These are phyloP conservation scores for Ectemnius lituratus DNA, from an alignment of 2,888 invertebrate species.

Conservation along the genomic window DNA sequence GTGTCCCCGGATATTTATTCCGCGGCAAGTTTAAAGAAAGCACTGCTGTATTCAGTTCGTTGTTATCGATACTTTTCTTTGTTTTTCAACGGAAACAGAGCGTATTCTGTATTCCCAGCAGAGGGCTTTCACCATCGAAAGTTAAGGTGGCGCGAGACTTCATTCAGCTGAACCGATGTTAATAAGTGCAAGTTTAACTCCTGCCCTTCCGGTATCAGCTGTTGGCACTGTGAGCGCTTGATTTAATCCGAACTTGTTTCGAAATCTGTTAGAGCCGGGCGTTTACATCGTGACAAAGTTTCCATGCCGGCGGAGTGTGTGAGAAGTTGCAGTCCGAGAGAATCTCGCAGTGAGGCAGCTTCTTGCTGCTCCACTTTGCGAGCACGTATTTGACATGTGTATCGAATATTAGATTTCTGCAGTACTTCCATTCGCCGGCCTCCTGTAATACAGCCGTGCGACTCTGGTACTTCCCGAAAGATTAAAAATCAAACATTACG, in stretches of 20 bases:
- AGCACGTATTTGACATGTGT: conserved; percentile 49
- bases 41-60: too few species aligned
- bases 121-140: too few species aligned
- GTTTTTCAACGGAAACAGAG: too few species aligned
- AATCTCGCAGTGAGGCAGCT: conserved; percentile 19
- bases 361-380: conserved; percentile 42
- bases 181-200: conserved; percentile 7
- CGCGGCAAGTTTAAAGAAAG: too few species aligned
- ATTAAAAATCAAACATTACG: too few species aligned
- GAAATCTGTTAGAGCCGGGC: conserved; percentile 17
- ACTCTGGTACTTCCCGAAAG: too few species aligned
- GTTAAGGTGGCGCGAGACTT: too few species aligned
- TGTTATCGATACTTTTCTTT: too few species aligned
- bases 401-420: conserved; percentile 50
- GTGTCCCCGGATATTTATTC: too few species aligned
- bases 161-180: neutral
- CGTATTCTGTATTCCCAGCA: too few species aligned
- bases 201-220: neutral
- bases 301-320: neutral
- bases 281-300: conserved; percentile 25
- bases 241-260: conserved; percentile 29
- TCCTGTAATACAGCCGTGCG: too few species aligned
- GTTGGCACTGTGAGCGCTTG: neutral
- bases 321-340: conserved; percentile 13
- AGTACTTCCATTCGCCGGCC: too few species aligned